Evolutionary conservation across 1,140 invertebrate genomes (phyloP).

Genomic region (Augochlora pura): DNA sequence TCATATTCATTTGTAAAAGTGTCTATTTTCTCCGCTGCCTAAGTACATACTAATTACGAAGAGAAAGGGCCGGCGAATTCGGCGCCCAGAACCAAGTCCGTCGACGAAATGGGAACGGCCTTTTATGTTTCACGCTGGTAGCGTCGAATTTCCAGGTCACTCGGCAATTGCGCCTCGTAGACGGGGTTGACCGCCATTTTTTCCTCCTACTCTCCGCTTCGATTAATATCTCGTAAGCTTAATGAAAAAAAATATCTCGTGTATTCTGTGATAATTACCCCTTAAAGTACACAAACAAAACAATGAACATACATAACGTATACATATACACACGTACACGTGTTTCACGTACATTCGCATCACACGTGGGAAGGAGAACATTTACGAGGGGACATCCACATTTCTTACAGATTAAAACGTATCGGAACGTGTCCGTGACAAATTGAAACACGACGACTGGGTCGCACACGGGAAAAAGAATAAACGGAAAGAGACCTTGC

Average conservation of each 20-base stretch:
- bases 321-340: slow-evolving; percentile 11
- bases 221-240: slow-evolving; percentile 77
- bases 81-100: slow-evolving; percentile 43
- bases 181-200: slow-evolving; percentile 64
- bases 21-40: slow-evolving; percentile 73
- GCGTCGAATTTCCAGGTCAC: not conserved
- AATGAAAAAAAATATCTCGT: slow-evolving; percentile 74
- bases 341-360: slow-evolving; percentile 37
- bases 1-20: slow-evolving; percentile 69
- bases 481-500: no score
- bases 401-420: no score
- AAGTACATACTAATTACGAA: slow-evolving; percentile 59
- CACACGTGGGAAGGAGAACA: not conserved
- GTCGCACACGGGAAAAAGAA: not conserved
- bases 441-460: not conserved
- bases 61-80: slow-evolving; percentile 52
- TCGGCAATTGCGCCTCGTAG: slow-evolving; percentile 28
- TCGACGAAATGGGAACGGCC: slow-evolving; percentile 42
- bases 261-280: slow-evolving; percentile 80
- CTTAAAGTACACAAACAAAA: slow-evolving; percentile 65
- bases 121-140: not conserved
- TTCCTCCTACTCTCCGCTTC: slow-evolving; percentile 76
- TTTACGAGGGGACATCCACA: no score
- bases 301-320: slow-evolving; percentile 44
- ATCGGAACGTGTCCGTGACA: not conserved